Conservation (phyloP, 2,888 invertebrate genomes). For the Lypha dubia region DNA sequence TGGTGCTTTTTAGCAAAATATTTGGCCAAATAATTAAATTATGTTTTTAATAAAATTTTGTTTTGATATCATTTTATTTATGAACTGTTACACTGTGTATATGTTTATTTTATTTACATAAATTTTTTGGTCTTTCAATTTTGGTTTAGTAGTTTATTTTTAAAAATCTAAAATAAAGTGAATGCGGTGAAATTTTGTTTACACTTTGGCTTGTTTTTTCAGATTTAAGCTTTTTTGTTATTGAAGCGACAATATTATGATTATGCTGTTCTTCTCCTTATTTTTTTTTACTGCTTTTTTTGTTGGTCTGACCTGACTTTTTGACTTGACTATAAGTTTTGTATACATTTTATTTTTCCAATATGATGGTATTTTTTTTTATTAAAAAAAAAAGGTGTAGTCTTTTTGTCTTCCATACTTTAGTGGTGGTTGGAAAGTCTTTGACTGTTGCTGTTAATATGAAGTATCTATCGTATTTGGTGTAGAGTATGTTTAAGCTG, state of each 20-base stretch:
- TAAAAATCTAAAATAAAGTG: constrained; percentile 18
- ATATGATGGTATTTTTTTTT: constrained; percentile 44
- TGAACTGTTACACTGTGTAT: background rate
- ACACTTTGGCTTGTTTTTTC: constrained; percentile 60
- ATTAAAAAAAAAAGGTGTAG: constrained; percentile 34
- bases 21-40: background rate
- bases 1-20: background rate
- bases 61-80: background rate
- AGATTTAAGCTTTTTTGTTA: constrained; percentile 52
- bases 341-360: background rate
- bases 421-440: constrained; percentile 15
- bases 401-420: constrained; percentile 6
- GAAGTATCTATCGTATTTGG: constrained; percentile 23
- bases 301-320: constrained; percentile 68
- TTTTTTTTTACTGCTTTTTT: no score
- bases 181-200: constrained; percentile 64
- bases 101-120: constrained; percentile 6
- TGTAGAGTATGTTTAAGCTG: constrained; percentile 52
- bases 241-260: constrained; percentile 12
- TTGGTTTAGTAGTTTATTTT: constrained; percentile 32
- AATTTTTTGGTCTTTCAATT: constrained; percentile 26
- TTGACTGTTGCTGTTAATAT: background rate
- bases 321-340: constrained; percentile 58
- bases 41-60: background rate
- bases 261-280: background rate